Conservation (phyloP, 2,888 invertebrate genomes). For the Eulithis testata region DNA sequence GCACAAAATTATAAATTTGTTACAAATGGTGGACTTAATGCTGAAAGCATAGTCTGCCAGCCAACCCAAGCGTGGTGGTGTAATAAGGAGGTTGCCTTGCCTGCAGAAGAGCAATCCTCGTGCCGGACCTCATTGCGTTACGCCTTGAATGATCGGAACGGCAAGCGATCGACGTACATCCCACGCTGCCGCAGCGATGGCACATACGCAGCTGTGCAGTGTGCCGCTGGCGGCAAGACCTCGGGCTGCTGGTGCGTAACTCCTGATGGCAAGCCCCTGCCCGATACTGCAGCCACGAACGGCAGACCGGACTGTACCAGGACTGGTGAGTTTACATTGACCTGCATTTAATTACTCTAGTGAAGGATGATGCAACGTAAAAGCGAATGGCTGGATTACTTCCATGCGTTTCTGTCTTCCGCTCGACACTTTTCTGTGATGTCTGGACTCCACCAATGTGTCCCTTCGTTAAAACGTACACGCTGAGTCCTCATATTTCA, state of each 20-base stretch:
- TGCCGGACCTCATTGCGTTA: slow-evolving; percentile 76
- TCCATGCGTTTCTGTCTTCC: too few relatives aligned
- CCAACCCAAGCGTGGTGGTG: too few relatives aligned
- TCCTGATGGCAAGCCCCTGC: slow-evolving; percentile 91
- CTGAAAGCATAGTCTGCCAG: too few relatives aligned
- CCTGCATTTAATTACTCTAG: not conserved
- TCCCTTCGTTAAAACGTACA: too few relatives aligned
- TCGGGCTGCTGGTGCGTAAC: slow-evolving; percentile 97
- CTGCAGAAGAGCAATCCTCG: slow-evolving; percentile 76
- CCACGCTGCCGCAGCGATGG: slow-evolving; percentile 94
- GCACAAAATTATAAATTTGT: too few relatives aligned
- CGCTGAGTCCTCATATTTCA: too few relatives aligned
- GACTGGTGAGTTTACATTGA: slow-evolving; percentile 61
- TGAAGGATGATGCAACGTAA: too few relatives aligned
- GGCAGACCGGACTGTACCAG: slow-evolving; percentile 88
- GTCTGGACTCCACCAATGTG: too few relatives aligned
- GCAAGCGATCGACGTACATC: slow-evolving; percentile 84
- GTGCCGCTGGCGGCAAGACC: slow-evolving; percentile 89
- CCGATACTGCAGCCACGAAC: slow-evolving; percentile 90
- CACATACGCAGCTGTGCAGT: slow-evolving; percentile 93
- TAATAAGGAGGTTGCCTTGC: not conserved
- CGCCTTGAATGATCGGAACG: slow-evolving; percentile 69
- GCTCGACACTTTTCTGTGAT: too few relatives aligned
- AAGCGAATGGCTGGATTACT: too few relatives aligned
- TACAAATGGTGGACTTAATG: too few relatives aligned